A percentile compares a stretch with the other conserved stretches of the same genome.
phyloP scores from a whole-genome alignment of 2,113 vertebrate genomes.

The Oreochromis tanganicae region DNA sequence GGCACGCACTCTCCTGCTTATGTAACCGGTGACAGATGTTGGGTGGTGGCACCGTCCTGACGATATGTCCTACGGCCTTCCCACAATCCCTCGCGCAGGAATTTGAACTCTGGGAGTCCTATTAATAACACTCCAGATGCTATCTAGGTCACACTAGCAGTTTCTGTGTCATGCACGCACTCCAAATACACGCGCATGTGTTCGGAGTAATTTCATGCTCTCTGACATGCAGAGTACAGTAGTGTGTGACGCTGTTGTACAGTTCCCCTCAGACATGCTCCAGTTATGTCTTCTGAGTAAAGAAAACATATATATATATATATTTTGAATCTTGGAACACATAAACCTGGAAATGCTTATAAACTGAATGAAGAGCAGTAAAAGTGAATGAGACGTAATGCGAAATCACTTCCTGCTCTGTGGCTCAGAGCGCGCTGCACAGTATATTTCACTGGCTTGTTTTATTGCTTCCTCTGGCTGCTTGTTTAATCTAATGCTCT shows the following conservation, averaged over 20 bases:
- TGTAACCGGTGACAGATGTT: conserved; percentile 33
- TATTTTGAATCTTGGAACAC: not conserved
- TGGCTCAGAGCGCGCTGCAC: not conserved
- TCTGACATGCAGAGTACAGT: conserved; percentile 5
- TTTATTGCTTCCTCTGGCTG: conserved; percentile 56
- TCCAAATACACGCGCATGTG: not conserved
- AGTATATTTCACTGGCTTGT: conserved; percentile 32
- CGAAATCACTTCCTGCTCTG: conserved; percentile 9
- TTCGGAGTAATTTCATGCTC: conserved; percentile 1
- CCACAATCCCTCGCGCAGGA: conserved; percentile 54
- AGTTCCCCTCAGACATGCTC: not conserved
- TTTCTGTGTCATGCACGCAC: conserved; percentile 7
- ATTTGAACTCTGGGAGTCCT: conserved; percentile 58
- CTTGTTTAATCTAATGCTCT: conserved; percentile 48
- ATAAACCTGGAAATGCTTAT: not conserved
- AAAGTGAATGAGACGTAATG: conserved; percentile 15
- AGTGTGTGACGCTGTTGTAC: not conserved
- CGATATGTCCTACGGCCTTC: conserved; percentile 26
- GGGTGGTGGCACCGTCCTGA: not conserved
- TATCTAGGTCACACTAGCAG: conserved; percentile 59
- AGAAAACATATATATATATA: not conserved
- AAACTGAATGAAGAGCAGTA: not conserved
- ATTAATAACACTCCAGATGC: conserved; percentile 71
- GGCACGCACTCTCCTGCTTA: not conserved
- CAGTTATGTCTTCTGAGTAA: not conserved